These are phyloP conservation scores for Sinosuthora webbiana DNA, from an alignment of 2,113 vertebrate genomes.

Conservation along the genomic window DNA sequence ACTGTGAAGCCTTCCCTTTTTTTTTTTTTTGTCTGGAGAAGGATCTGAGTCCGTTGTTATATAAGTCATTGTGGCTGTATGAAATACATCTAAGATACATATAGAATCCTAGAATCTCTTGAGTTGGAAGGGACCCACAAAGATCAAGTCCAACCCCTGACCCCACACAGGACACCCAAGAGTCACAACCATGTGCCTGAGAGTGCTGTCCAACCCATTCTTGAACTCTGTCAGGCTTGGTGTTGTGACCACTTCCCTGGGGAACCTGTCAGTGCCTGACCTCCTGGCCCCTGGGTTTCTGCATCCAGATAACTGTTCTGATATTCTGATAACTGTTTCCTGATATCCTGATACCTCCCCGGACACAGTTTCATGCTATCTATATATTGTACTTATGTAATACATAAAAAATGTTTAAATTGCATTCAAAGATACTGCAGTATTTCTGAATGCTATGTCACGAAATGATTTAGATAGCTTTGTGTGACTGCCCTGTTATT, in stretches of 20 bases:
- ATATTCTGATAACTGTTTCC: background rate
- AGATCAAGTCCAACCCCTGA: too few relatives aligned
- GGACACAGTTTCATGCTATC: background rate
- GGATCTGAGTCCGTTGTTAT: background rate
- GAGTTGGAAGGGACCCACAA: background rate
- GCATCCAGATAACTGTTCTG: too few relatives aligned
- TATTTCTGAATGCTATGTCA: background rate
- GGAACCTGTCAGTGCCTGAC: background rate
- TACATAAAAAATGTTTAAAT: background rate
- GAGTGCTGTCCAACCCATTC: fast-evolving
- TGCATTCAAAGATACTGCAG: background rate
- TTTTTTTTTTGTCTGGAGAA: background rate
- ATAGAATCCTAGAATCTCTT: background rate
- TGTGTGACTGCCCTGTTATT: background rate
- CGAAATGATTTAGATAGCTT: background rate
- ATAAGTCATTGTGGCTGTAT: background rate
- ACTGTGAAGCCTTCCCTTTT: background rate
- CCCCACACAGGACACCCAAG: background rate
- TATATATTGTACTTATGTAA: background rate
- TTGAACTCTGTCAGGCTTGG: background rate
- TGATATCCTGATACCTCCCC: background rate
- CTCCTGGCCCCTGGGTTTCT: fast-evolving
- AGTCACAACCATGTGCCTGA: background rate
- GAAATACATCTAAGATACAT: background rate
- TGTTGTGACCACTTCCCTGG: background rate